Evolutionary conservation across 2,888 invertebrate species (phyloP).

Genomic region (Dynastes maya): DNA sequence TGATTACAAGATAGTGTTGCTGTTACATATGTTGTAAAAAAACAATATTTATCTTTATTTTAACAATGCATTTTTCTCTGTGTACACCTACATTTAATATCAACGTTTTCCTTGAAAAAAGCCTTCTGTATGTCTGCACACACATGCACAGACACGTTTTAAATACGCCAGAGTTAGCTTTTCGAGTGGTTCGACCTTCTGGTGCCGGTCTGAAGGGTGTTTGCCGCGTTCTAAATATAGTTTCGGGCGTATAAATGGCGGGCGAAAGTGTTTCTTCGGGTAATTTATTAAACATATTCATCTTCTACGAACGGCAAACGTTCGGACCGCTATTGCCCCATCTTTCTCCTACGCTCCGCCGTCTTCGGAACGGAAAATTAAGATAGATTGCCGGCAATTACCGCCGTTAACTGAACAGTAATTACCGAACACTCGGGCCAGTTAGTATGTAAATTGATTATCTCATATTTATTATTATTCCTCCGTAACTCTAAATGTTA

Average conservation of each 20-base stretch:
- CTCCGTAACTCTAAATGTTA: not conserved
- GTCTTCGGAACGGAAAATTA: slow-evolving; percentile 50
- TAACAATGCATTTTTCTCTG: no score
- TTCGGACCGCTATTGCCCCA: slow-evolving; percentile 14
- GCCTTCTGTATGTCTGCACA: no score
- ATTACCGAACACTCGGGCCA: slow-evolving; percentile 51
- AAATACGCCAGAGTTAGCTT: not conserved
- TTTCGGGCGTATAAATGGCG: slow-evolving; percentile 38
- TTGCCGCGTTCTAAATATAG: not conserved
- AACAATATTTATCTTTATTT: no score
- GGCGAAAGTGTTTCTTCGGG: slow-evolving; percentile 35
- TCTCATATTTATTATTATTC: slow-evolving; percentile 47
- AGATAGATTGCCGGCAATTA: slow-evolving; percentile 52
- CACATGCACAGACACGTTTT: no score
- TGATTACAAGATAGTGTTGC: no score
- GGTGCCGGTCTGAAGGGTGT: not conserved
- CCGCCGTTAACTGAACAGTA: slow-evolving; percentile 49
- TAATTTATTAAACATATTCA: slow-evolving; percentile 51
- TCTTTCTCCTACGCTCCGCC: slow-evolving; percentile 16
- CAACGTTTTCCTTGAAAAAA: no score
- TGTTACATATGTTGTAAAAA: no score
- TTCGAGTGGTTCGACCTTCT: not conserved
- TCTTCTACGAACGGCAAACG: slow-evolving; percentile 20
- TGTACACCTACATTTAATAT: no score
- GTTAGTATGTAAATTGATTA: slow-evolving; percentile 53